Evolutionary conservation across 2,797 vertebrate genomes (phyloP).

Genomic region (Chaunax sp.): DNA sequence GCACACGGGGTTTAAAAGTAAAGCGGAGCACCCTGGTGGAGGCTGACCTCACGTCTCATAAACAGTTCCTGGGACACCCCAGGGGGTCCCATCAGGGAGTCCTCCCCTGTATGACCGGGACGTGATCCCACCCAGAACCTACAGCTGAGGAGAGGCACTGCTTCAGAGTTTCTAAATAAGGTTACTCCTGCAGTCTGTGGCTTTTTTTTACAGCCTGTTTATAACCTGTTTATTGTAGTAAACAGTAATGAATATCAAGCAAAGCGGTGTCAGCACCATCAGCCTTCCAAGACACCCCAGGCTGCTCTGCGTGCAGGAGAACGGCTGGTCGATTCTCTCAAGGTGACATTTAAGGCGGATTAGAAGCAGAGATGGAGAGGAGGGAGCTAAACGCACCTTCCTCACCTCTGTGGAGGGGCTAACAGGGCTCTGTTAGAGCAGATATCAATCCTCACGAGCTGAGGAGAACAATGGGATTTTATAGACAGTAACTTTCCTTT

Average conservation of each 20-base stretch:
- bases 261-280: conserved; percentile 12
- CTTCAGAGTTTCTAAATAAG: conserved; percentile 8
- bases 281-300: neutral
- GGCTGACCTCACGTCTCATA: conserved; percentile 3
- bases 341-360: conserved; percentile 63
- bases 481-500: neutral
- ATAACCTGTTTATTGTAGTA: no score
- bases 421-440: no score
- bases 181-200: neutral
- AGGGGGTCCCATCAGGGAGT: neutral
- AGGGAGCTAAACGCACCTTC: neutral
- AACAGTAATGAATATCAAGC: neutral
- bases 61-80: conserved; percentile 15
- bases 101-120: neutral
- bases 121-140: neutral
- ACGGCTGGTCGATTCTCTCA: conserved; percentile 27
- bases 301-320: conserved; percentile 25
- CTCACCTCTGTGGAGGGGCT: conserved; percentile 8
- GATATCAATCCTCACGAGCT: no score
- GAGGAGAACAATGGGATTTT: no score
- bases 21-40: conserved; percentile 16
- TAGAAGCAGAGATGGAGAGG: conserved; percentile 7
- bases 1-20: conserved; percentile 29
- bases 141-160: neutral
- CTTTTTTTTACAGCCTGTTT: no score